A percentile compares a stretch with the other conserved stretches of the same genome.
Evolutionary conservation across 1,140 invertebrate species (phyloP).

Genomic region (Macrosteles quadrilineatus): DNA sequence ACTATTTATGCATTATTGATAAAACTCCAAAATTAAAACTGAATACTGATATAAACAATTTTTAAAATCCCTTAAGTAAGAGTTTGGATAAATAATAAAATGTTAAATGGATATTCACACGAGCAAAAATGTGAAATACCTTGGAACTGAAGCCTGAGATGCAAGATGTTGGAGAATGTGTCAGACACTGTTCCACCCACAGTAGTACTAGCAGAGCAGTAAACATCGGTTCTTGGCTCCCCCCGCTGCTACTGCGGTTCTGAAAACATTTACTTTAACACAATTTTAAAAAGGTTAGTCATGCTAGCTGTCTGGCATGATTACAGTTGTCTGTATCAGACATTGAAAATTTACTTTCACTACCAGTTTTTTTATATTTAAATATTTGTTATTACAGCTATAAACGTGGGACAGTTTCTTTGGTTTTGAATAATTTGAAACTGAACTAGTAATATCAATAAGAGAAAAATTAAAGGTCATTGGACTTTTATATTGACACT

Average conservation of each 20-base stretch:
- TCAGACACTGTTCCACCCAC: background rate
- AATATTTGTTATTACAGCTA: no score
- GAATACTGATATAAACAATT: no score
- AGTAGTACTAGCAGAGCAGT: background rate
- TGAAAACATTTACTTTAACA: background rate
- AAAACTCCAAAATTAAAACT: no score
- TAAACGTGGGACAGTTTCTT: no score
- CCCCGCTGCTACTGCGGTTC: background rate
- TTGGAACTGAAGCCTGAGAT: background rate
- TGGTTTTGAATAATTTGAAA: no score
- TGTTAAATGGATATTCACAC: background rate
- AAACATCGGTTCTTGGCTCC: constrained; percentile 1
- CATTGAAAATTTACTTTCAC: background rate
- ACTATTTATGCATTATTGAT: no score
- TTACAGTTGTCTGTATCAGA: background rate
- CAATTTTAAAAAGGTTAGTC: background rate
- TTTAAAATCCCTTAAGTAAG: no score
- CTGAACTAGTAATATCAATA: no score
- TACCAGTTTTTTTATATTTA: background rate
- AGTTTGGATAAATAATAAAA: no score
- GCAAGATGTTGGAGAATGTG: constrained; percentile 9
- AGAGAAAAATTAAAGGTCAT: no score
- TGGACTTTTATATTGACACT: no score
- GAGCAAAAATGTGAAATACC: no score
- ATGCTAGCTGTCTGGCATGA: background rate